Evolutionary conservation across 1,140 invertebrate species (phyloP).

Genomic region (Drosophila bifasciata): DNA sequence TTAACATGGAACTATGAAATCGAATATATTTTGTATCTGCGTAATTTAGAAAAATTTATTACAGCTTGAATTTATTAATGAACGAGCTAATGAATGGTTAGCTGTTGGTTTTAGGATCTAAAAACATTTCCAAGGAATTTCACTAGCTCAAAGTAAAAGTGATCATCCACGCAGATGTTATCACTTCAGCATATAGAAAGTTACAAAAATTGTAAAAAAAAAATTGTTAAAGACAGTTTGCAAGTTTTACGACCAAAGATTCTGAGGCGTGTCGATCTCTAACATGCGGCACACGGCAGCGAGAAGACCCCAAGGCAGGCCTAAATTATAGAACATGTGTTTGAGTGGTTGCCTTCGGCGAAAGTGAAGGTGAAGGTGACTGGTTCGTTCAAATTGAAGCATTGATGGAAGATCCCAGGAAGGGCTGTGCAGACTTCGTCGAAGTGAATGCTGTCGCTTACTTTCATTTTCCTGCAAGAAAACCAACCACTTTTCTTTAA

Average conservation of each 20-base stretch:
- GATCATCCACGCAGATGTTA: conserved; percentile 50
- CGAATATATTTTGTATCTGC: too few species aligned
- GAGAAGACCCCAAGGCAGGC: conserved; percentile 50
- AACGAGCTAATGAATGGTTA: too few species aligned
- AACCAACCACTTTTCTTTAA: conserved; percentile 48
- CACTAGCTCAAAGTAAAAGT: conserved; percentile 47
- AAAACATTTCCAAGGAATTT: conserved; percentile 40
- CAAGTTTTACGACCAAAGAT: conserved; percentile 45
- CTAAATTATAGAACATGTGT: conserved; percentile 60
- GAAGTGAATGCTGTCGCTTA: conserved; percentile 42
- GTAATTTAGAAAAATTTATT: too few species aligned
- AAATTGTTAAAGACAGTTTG: conserved; percentile 33
- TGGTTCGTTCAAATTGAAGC: conserved; percentile 35
- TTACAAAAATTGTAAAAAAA: conserved; percentile 22
- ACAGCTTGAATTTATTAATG: too few species aligned
- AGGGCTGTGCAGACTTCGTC: conserved; percentile 25
- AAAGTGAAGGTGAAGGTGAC: conserved; percentile 61
- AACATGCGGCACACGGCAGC: conserved; percentile 64
- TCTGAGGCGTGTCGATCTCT: conserved; percentile 47
- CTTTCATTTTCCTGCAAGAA: conserved; percentile 62
- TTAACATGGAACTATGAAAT: too few species aligned
- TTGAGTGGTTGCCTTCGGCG: conserved; percentile 37
- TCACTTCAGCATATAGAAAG: conserved; percentile 40
- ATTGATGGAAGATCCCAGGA: conserved; percentile 20
- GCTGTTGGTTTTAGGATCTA: neutral